Evolutionary conservation across 2,113 vertebrate species (phyloP), one percentile per base, ranked within the genome.

Genomic region (Hiodon alosoides): DNA sequence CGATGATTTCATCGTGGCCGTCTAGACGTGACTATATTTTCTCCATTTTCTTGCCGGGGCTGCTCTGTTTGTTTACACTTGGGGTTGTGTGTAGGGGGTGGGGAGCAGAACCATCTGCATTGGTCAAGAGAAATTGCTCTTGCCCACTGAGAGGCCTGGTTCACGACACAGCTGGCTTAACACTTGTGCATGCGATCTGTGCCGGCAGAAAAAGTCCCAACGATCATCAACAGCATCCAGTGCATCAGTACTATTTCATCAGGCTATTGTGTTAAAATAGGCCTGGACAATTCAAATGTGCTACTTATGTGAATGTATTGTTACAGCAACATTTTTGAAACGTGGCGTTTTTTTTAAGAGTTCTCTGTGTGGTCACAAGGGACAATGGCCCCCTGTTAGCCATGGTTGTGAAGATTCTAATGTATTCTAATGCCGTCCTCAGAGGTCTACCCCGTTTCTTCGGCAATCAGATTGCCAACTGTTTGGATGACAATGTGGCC

Each of bases 11-110:
- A 83, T 67, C 11, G 61, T 3, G 72, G 69, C 69, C 31, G 82
- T 81, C 82, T 83, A 81, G 74, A 81, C 76, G 59, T 77, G 76
- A 77, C 74, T 78, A 52, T 61, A 72, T 83, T 69, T 78, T 78
- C 77, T 83, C 47, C 61, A 53, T 76, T 77, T 69, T 16, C 16
- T 7, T 9, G 72, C 69, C 66, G 10, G 53, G 80, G 71, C 75
- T 72, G 71, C 73, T 61, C 67, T 74, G 74, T 82, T 80, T 82
- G 75, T 82, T 82, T 82, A 75, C 69, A 52, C 78, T 62, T 51
- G 77, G 54, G 50, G 48, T 72, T 31, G 31, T 31, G 31, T 31
- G 31, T 31, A 31, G 31, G 31, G 31, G 31, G 31, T 31, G 0
- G 31, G 2, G 31, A 2, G 0, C 31, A 31, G 31, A 31, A 31